phyloP scores from a whole-genome alignment of 2,113 vertebrate species.

The Gadus chalcogrammus region DNA sequence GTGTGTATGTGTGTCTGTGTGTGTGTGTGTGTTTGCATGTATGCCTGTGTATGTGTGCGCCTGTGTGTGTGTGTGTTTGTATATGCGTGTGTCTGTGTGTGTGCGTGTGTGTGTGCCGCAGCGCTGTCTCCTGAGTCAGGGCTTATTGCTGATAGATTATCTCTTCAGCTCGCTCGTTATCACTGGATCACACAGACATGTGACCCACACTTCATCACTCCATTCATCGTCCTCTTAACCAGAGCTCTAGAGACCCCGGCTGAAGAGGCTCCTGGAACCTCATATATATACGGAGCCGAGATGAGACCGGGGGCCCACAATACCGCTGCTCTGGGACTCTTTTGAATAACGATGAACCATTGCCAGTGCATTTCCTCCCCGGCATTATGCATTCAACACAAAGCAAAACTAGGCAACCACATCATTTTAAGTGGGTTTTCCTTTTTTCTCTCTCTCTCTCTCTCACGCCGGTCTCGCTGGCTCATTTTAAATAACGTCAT shows the following conservation, averaged over 20 bases:
- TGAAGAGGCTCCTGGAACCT: constrained; percentile 49
- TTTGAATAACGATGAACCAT: constrained; percentile 59
- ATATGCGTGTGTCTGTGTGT: constrained; percentile 19
- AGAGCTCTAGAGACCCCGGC: constrained; percentile 65
- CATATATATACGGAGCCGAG: constrained; percentile 44
- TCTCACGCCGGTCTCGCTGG: no score
- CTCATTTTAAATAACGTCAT: no score
- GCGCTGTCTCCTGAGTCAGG: constrained; percentile 70
- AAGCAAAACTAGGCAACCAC: constrained; percentile 27
- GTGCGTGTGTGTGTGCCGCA: constrained; percentile 12
- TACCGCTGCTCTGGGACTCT: constrained; percentile 58
- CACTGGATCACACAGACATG: constrained; percentile 73
- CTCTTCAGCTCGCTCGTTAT: constrained; percentile 72
- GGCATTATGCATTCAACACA: constrained; percentile 27
- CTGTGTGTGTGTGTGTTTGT: constrained; percentile 16
- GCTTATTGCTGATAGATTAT: constrained; percentile 77
- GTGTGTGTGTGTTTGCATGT: no score
- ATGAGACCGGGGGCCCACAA: constrained; percentile 46
- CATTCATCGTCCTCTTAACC: constrained; percentile 71
- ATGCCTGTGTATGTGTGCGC: no score
- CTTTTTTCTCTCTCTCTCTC: no score
- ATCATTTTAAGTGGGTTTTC: not conserved
- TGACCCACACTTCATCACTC: constrained; percentile 71
- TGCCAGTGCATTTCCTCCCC: constrained; percentile 36
- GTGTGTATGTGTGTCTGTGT: no score